These are phyloP conservation scores for Melangyna quadrimaculata DNA, from an alignment of 2,888 invertebrate genomes.

Conservation along the genomic window DNA sequence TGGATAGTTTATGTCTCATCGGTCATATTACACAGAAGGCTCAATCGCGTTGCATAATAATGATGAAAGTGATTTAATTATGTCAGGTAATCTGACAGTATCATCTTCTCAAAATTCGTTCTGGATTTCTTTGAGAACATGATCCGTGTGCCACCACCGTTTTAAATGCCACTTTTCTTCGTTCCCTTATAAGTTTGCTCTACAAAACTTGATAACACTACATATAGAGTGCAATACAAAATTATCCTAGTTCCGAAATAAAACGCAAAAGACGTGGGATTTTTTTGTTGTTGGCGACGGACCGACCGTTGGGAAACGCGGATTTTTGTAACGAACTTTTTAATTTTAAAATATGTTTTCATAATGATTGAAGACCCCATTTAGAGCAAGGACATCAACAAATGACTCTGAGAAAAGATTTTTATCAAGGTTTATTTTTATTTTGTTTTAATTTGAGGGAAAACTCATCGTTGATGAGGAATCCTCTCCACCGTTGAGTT, in stretches of 20 bases:
- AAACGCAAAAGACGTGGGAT: neutral
- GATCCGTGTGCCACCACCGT: constrained; percentile 19
- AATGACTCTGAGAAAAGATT: constrained; percentile 50
- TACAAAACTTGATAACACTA: constrained; percentile 14
- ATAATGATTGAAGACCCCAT: constrained; percentile 2
- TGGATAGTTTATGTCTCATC: constrained; percentile 49
- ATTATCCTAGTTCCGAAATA: neutral
- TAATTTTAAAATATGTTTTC: neutral
- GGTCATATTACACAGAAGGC: constrained; percentile 66
- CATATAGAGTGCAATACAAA: too few species aligned
- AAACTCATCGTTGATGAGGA: constrained; percentile 17
- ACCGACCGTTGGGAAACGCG: constrained; percentile 15
- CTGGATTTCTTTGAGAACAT: constrained; percentile 33
- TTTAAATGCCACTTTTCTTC: neutral
- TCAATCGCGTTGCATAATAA: constrained; percentile 48
- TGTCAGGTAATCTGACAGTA: constrained; percentile 59
- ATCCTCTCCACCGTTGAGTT: neutral
- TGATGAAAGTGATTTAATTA: constrained; percentile 67
- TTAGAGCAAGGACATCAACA: constrained; percentile 31
- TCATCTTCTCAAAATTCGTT: constrained; percentile 39
- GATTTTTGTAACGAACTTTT: constrained; percentile 68
- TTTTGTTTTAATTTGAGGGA: constrained; percentile 11
- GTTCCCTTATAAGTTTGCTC: neutral
- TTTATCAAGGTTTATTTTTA: constrained; percentile 38
- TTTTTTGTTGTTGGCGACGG: neutral